These are phyloP conservation scores for Neuroterus valhalla DNA, from an alignment of 1,140 invertebrate species.

Conservation along the genomic window DNA sequence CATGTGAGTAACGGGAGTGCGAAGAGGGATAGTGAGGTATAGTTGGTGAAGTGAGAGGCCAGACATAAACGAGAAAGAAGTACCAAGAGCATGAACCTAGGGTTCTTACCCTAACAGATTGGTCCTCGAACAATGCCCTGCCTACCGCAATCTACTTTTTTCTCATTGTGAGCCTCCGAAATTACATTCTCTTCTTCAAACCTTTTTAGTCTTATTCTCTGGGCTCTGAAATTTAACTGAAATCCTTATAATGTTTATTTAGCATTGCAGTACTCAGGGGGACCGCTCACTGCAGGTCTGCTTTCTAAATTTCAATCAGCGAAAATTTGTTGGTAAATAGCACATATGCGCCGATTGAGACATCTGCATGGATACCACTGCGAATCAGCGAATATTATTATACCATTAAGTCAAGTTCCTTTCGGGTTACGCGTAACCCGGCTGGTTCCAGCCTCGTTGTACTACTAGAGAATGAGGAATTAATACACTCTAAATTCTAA, in stretches of 20 bases:
- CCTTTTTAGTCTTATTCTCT: neutral
- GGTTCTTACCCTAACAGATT: neutral
- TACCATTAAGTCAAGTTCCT: too few relatives aligned
- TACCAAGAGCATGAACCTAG: conserved; percentile 40
- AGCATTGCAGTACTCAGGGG: too few relatives aligned
- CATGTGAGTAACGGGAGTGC: conserved; percentile 54
- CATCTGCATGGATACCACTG: too few relatives aligned
- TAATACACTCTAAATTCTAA: too few relatives aligned
- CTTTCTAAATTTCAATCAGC: too few relatives aligned
- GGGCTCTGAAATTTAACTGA: neutral
- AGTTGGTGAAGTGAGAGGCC: conserved; percentile 33
- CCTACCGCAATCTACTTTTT: conserved; percentile 13
- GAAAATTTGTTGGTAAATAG: too few relatives aligned
- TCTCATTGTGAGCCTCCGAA: neutral
- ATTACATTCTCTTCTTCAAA: neutral
- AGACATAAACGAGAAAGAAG: conserved; percentile 45
- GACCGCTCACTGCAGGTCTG: too few relatives aligned
- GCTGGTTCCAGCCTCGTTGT: too few relatives aligned
- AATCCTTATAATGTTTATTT: neutral
- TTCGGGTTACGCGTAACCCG: too few relatives aligned
- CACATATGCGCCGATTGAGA: too few relatives aligned
- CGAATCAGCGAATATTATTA: too few relatives aligned
- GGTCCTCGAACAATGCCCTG: conserved; percentile 9
- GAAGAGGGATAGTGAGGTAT: conserved; percentile 41
- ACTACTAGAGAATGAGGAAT: too few relatives aligned